Evolutionary conservation across 1,140 invertebrate species (phyloP).

Genomic region (Leptopilina clavipes): DNA sequence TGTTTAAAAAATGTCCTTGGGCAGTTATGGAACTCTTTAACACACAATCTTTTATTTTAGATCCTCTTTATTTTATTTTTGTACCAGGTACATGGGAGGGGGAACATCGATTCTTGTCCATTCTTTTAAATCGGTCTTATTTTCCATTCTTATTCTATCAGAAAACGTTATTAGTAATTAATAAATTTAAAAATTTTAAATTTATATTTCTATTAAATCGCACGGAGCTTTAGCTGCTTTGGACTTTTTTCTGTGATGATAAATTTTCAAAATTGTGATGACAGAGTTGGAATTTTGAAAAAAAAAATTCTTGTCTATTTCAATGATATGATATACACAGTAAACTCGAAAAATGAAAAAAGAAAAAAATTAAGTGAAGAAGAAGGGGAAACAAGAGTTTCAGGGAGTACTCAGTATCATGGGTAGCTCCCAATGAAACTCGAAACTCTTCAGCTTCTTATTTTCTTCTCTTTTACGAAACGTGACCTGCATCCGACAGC

Average conservation of each 20-base stretch:
- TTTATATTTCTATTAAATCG: background rate
- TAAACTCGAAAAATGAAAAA: background rate
- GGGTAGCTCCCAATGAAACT: slow-evolving; percentile 21
- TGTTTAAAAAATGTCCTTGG: slow-evolving; percentile 15
- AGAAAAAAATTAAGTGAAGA: background rate
- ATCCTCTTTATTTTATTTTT: background rate
- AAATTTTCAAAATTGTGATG: background rate
- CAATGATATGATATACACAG: background rate
- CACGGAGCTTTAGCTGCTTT: too few species aligned
- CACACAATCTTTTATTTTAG: slow-evolving; percentile 3
- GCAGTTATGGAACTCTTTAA: background rate
- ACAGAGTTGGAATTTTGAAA: background rate
- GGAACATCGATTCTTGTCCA: background rate
- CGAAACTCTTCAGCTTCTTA: slow-evolving; percentile 27
- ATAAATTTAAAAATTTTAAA: too few species aligned
- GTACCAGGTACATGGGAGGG: background rate
- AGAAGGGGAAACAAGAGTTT: background rate
- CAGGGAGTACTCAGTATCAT: slow-evolving; percentile 29
- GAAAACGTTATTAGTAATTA: too few species aligned
- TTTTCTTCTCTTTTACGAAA: slow-evolving; percentile 25
- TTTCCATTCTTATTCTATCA: too few species aligned
- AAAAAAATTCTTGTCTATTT: slow-evolving; percentile 12
- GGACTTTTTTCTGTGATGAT: background rate
- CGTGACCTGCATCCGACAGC: slow-evolving; percentile 28
- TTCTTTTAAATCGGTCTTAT: too few species aligned